Conservation (phyloP, 1,140 invertebrate genomes). For the Drosophila mojavensis region DNA sequence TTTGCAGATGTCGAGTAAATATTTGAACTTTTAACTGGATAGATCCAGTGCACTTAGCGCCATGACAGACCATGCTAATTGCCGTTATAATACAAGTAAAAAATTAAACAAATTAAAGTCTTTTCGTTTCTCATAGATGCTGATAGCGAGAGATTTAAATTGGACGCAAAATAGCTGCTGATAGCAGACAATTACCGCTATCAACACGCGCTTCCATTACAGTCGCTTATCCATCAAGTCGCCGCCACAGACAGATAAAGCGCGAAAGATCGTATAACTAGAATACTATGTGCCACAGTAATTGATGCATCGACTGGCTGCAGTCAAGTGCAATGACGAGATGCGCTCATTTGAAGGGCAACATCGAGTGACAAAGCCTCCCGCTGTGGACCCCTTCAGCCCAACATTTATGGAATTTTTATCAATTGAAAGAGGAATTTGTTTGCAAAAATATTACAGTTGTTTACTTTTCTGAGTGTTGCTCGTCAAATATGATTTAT, state of each 20-base stretch:
- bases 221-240: constrained; percentile 17
- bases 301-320: constrained; percentile 24
- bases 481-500: constrained; percentile 14
- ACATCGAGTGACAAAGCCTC: background rate
- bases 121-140: background rate
- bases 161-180: constrained; percentile 12
- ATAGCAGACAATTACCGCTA: constrained; percentile 2
- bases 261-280: constrained; percentile 3
- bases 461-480: background rate
- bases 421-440: constrained; percentile 25
- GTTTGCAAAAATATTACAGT: background rate
- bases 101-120: constrained; percentile 32
- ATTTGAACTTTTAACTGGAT: constrained; percentile 68
- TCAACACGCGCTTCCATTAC: constrained; percentile 12
- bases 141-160: constrained; percentile 36
- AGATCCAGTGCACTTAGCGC: constrained; percentile 77
- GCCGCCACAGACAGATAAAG: background rate
- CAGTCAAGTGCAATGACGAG: constrained; percentile 43
- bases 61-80: constrained; percentile 52
- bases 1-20: constrained; percentile 33
- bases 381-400: background rate
- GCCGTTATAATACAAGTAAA: constrained; percentile 35
- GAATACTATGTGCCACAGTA: background rate
- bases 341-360: constrained; percentile 21
- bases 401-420: constrained; percentile 2